Evolutionary conservation across 2,113 vertebrate species (phyloP), one percentile per base, ranked within the genome.

Genomic region (Phylloscopus trochiloides): DNA sequence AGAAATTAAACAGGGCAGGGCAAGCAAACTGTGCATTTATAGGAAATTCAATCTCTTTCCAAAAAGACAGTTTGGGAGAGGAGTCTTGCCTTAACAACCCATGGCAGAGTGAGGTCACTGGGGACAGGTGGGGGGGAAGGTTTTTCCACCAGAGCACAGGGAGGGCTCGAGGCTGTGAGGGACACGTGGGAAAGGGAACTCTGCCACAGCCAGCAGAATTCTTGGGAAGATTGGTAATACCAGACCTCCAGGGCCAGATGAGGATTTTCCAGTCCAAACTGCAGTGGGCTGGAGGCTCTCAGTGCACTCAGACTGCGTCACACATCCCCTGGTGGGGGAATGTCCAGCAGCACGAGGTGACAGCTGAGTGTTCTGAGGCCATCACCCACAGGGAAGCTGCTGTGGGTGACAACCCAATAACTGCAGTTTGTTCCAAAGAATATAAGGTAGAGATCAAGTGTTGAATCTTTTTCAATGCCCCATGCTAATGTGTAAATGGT

Each of bases 101-200:
- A 1, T 9, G 68, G 48, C 13, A 10, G 26, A 50, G 38, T 0
- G 34, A 59, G 32, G 13, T 22, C 59, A 13, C n/a, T 21, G 17
- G n/a, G 52, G 28, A 29, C n/a, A 31, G 74, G 42, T 7, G 7
- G 34, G 40, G 36, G 34, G 26, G 14, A 21, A 17, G 6, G 5
- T 9, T 78, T 34, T 45, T 28, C 71, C 47, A 4, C 11, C 17
- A 29, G 42, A 43, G 24, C 58, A 8, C 38, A 7, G 22, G 5
- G 24, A 80, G 14, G 12, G 12, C 61, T 77, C n/a, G 5, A 38
- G n/a, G 43, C 54, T 59, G 2, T 28, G n/a, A 11, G 21, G 28
- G 16, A 2, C 0, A 0, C 16, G 63, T 73, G 25, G 1, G 0
- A 11, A 47, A 36, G 42, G 10, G 17, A 45, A 45, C 45, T 45